Evolutionary conservation across 2,888 invertebrate genomes (phyloP), one percentile per base, ranked within the genome.

Genomic region (Fragum whitleyi): DNA sequence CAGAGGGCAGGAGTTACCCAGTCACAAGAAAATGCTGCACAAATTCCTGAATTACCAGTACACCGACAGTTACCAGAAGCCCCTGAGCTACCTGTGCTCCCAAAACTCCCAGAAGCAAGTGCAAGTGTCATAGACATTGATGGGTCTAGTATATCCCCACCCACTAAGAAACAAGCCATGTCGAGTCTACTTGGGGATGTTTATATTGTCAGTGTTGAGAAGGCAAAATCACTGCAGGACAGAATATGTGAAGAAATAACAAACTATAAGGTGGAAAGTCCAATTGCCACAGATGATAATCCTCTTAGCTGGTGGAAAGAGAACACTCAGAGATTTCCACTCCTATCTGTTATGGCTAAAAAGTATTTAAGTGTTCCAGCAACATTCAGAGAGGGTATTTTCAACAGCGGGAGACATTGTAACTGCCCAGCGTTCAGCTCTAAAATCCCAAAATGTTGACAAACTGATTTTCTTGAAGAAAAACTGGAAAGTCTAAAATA

Each of bases 391-490:
- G n/a, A 57, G 79, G 19, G 73, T 83, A 0, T 82, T 79, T 47
- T 74, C 70, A 2, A 77, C 79, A 32, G 74, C 83, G 21, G 79
- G 77, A 0, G 79, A 77, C 47, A 65, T 83, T n/a, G 72, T 83
- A 0, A 75, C 79, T 26, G 77, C 75, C 0, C 80, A 83, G 47
- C 51, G 77, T 16, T 68, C 79, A 36, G 36, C 29, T 2, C 39
- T 83, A 5, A 70, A 59, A 5, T n/a, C 62, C 21, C 36, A 74
- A n/a, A 65, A 67, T 67, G 83, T 77, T 14, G 78, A 83, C 23
- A 62, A 39, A 23, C 72, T 83, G 0, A 77, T 80, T 19, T 83
- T 83, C 47, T 61, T 83, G 47, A 75, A 73, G 51, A 77, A 80
- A 32, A 83, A 82, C 51, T 70, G 69, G 76, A 29, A 51, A 5